Percentiles rank a stretch among this genome's conserved stretches.
Conservation (phyloP, 2,113 vertebrate genomes). For the Xenus cinereus region DNA sequence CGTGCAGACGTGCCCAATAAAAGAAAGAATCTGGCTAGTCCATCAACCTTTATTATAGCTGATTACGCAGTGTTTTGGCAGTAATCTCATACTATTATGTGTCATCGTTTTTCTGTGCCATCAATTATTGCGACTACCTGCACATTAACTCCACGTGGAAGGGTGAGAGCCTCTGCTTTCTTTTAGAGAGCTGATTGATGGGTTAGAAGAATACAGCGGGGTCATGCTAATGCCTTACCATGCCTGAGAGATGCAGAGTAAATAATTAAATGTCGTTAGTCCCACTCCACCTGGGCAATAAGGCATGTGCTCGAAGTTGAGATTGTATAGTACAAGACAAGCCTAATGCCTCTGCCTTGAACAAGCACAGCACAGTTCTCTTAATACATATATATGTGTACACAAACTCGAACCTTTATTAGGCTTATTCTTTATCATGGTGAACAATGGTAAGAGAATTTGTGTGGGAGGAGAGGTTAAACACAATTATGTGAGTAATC, state of each 20-base stretch:
- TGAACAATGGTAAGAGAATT: not conserved
- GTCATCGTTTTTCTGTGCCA: not conserved
- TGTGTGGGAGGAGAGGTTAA: not conserved
- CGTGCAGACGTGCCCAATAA: not conserved
- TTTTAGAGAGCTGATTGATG: not conserved
- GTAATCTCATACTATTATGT: not conserved
- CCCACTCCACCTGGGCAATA: not conserved
- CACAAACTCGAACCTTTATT: not conserved
- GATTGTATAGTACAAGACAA: not conserved
- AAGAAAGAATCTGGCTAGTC: not conserved
- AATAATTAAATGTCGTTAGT: not conserved
- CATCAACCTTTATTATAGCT: not conserved
- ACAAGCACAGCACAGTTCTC: not conserved
- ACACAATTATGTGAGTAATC: not conserved
- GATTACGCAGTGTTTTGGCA: not conserved
- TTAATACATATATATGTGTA: not conserved
- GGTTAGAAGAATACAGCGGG: not conserved
- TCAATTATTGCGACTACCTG: not conserved
- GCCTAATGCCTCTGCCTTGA: not conserved
- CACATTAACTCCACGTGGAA: not conserved
- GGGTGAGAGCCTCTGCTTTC: not conserved
- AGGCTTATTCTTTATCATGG: not conserved
- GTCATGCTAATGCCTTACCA: not conserved
- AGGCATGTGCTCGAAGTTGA: not conserved
- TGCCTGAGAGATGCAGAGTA: not conserved